These are phyloP conservation scores for Hydractinia echinata DNA, from an alignment of 30 jellyfish, hydroid and myxozoan genomes.

Conservation along the genomic window DNA sequence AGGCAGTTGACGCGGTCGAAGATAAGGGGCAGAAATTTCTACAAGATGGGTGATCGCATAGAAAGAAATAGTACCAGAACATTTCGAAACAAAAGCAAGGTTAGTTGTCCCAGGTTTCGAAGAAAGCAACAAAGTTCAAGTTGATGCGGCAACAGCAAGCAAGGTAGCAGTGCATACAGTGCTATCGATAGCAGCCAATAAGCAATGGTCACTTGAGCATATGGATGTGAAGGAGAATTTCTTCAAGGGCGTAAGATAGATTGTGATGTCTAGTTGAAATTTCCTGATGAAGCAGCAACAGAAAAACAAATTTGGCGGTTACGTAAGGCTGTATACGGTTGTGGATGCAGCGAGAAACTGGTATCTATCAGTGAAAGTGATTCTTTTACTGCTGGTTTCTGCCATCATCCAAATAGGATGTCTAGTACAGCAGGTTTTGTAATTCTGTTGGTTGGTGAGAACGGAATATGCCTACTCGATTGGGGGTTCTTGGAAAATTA, in stretches of 20 bases:
- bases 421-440: constrained; percentile 17
- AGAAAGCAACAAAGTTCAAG: constrained; percentile 4
- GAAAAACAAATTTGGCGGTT: too few relatives aligned
- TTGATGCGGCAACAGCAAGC: neutral
- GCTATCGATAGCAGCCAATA: too few relatives aligned
- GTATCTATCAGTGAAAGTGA: too few relatives aligned
- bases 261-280: too few relatives aligned
- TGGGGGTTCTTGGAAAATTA: constrained; percentile 19
- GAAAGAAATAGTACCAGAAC: neutral
- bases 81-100: constrained; percentile 1
- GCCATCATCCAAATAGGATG: constrained; percentile 9
- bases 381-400: too few relatives aligned
- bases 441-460: constrained; percentile 22
- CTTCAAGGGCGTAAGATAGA: too few relatives aligned
- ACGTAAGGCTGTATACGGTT: too few relatives aligned
- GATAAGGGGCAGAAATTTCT: neutral
- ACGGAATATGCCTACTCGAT: neutral
- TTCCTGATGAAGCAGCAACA: too few relatives aligned
- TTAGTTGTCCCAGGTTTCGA: neutral
- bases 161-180: too few relatives aligned
- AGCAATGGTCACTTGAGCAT: too few relatives aligned
- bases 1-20: neutral
- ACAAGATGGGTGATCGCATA: neutral
- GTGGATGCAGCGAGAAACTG: too few relatives aligned
- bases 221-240: too few relatives aligned